Evolutionary conservation across 2,797 vertebrate genomes (phyloP).

Genomic region (Pangasius mekongensis): DNA sequence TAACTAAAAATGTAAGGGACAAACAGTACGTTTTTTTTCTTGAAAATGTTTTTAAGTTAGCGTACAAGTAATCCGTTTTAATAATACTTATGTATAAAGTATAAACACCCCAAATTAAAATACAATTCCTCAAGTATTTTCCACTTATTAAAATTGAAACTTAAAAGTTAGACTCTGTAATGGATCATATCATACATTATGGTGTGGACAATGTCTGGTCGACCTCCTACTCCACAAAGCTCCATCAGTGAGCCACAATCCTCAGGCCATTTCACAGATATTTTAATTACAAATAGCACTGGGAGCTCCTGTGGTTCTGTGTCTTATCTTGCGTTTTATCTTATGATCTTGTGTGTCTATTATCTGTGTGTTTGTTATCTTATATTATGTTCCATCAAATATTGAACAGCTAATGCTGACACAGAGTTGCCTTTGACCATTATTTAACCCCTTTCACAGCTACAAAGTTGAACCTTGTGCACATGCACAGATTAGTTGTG

Average conservation of each 20-base stretch:
- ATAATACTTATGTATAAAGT: no score
- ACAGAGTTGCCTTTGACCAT: neutral
- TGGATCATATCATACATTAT: neutral
- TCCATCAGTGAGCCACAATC: neutral
- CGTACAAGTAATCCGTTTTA: no score
- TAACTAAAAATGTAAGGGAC: no score
- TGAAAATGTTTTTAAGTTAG: no score
- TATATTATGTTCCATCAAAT: neutral
- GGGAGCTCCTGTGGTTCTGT: neutral
- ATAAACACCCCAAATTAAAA: no score
- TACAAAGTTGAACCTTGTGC: neutral
- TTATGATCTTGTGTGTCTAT: neutral
- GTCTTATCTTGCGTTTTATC: neutral
- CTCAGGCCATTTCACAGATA: neutral
- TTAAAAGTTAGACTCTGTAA: neutral
- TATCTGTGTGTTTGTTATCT: neutral
- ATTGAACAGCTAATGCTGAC: constrained; percentile 39
- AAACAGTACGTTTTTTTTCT: no score
- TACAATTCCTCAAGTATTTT: no score
- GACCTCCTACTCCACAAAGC: neutral
- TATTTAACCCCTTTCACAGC: neutral
- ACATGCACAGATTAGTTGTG: neutral
- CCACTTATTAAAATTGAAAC: no score
- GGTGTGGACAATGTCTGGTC: neutral
- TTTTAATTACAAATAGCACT: neutral